These are phyloP conservation scores for Bergia sp. DNA, from an alignment of 92 coral and sea anemone genomes.

Conservation along the genomic window DNA sequence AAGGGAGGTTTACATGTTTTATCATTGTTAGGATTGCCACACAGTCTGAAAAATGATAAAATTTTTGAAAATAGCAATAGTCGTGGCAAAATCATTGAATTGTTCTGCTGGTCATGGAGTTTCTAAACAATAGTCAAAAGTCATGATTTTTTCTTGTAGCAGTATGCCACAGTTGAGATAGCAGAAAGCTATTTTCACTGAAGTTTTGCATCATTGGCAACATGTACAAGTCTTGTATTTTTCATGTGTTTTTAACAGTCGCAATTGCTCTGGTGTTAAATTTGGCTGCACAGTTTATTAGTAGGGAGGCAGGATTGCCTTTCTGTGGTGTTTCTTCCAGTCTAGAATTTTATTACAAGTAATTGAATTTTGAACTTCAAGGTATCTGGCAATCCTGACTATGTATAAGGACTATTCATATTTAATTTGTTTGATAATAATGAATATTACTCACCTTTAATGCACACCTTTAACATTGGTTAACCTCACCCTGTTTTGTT, in stretches of 20 bases:
- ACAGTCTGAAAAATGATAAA: constrained; percentile 28
- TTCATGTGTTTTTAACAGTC: not conserved
- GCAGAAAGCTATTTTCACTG: constrained; percentile 24
- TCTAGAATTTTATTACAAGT: constrained; percentile 9
- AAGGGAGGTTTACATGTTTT: constrained; percentile 18
- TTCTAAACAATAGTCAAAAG: not conserved
- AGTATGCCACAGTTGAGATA: constrained; percentile 17
- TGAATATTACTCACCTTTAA: not conserved
- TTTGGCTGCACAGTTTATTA: constrained; percentile 15
- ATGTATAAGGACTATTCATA: constrained; percentile 19
- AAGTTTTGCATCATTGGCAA: constrained; percentile 19
- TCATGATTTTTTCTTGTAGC: not conserved
- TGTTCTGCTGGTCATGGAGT: constrained; percentile 25
- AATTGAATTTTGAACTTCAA: constrained; percentile 19
- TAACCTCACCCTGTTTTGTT: constrained; percentile 6
- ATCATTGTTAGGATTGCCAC: constrained; percentile 26
- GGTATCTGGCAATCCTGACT: constrained; percentile 21
- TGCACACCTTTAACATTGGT: constrained; percentile 10
- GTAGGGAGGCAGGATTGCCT: constrained; percentile 14
- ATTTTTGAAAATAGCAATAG: constrained; percentile 27
- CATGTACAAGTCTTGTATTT: constrained; percentile 5
- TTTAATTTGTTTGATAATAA: constrained; percentile 8
- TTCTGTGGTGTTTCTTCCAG: constrained; percentile 11
- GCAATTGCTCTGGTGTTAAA: constrained; percentile 13
- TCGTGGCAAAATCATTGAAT: constrained; percentile 10